Percentiles rank a stretch among this genome's conserved stretches.
These are phyloP conservation scores for Melitaea cinxia DNA, from an alignment of 1,140 invertebrate species.

Conservation along the genomic window DNA sequence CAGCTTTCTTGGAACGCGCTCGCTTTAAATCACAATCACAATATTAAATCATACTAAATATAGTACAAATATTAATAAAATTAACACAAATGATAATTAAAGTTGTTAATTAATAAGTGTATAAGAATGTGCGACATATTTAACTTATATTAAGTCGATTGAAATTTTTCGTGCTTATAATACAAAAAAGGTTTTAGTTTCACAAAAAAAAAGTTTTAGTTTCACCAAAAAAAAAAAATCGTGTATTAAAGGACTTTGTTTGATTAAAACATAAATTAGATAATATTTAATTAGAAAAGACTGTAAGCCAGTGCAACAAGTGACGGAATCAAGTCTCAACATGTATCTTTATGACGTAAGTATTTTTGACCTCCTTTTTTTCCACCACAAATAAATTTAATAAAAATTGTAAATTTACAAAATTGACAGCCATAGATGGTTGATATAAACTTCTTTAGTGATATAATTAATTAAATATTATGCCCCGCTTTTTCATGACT, in stretches of 20 bases:
- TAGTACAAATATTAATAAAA: not conserved
- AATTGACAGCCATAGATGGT: too few species aligned
- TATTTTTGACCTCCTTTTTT: slow-evolving; percentile 27
- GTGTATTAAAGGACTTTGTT: not conserved
- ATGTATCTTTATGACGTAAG: slow-evolving; percentile 74
- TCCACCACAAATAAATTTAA: not conserved
- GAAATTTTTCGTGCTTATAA: too few species aligned
- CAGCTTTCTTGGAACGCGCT: slow-evolving; percentile 13
- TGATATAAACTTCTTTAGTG: too few species aligned
- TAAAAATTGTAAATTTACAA: not conserved
- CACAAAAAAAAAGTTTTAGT: not conserved
- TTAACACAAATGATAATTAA: not conserved
- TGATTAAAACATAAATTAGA: not conserved
- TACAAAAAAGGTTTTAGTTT: too few species aligned
- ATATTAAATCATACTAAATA: not conserved
- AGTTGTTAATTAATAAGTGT: too few species aligned
- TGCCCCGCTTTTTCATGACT: too few species aligned
- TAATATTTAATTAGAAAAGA: not conserved
- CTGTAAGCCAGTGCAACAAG: slow-evolving; percentile 52
- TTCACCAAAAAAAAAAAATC: not conserved
- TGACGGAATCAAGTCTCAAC: slow-evolving; percentile 49
- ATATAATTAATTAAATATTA: too few species aligned
- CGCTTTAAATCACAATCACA: slow-evolving; percentile 4
- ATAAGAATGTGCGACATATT: too few species aligned
- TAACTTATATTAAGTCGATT: too few species aligned